Evolutionary conservation across 2,888 invertebrate genomes (phyloP), one percentile per base, ranked within the genome.

Genomic region (Chalcis sispes): DNA sequence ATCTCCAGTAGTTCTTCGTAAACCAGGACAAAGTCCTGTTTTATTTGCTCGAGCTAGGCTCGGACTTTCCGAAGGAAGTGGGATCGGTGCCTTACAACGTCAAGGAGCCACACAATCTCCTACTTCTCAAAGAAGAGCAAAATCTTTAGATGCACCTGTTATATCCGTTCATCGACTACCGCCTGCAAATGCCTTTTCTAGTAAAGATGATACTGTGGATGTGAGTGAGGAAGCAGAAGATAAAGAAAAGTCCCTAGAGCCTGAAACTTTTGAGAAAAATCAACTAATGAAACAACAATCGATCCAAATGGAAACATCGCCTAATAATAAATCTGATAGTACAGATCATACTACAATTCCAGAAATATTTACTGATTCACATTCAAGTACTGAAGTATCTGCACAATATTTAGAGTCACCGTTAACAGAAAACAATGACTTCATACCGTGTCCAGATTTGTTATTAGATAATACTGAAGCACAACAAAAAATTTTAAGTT

Each of bases 171-270:
- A 94, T 87, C 91, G 93, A 83, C 88, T 96, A 52, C 96, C 96
- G 18, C 94, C 95, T 7, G 93, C 95, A 88, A 95, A 95, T 88
- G 95, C 96, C 0, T 95, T 96, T 86, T 96, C 96, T 1, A 95
- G 95, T 27, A 96, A 96, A 89, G 96, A 96, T 85, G 96, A 96
- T 85, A 96, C 96, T 0, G 93, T 96, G 0, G 96, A 94, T 81
- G 92, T 93, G 82, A 92, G 92, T 75, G 94, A 95, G 80, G 93
- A 93, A 85, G 77, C 75, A 15, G 83, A 84, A 48, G 81, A 81
- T 8, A 79, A 79, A 65, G 82, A 90, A 91, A 76, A 91, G 91
- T 46, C 91, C 91, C 0, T 91, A 91, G 85, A 92, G 91, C 40
- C 89, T 92, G 73, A 58, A 72, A 29, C 13, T 91, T 91, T 29